phyloP scores from a whole-genome alignment of 2,888 invertebrate genomes.

The Lasioglossum morio region DNA sequence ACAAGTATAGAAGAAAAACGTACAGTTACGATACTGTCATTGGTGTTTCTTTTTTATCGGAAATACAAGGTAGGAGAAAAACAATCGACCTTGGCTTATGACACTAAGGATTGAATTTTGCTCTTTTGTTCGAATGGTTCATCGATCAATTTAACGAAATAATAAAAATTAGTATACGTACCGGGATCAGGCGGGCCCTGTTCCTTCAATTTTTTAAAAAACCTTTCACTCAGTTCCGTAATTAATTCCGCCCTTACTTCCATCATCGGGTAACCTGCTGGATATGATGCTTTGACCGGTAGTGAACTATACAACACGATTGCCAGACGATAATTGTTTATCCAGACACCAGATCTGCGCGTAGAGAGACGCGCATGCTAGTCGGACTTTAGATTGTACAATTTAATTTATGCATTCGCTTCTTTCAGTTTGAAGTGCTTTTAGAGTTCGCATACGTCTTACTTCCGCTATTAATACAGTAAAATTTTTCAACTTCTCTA shows the following conservation, averaged over 20 bases:
- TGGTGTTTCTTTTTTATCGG: neutral
- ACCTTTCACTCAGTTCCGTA: slow-evolving; percentile 79
- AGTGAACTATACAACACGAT: slow-evolving; percentile 51
- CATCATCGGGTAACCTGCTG: slow-evolving; percentile 70
- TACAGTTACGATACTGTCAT: slow-evolving; percentile 4
- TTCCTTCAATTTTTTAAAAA: slow-evolving; percentile 79
- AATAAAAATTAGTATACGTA: slow-evolving; percentile 60
- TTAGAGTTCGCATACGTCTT: neutral
- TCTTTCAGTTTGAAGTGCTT: neutral
- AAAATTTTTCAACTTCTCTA: neutral
- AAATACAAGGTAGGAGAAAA: neutral
- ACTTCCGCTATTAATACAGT: neutral
- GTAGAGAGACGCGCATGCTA: slow-evolving; percentile 42
- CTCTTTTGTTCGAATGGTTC: no score
- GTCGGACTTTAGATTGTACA: slow-evolving; percentile 33
- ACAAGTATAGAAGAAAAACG: neutral
- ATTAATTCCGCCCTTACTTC: slow-evolving; percentile 76
- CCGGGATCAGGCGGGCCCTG: slow-evolving; percentile 78
- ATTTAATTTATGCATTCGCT: slow-evolving; percentile 24
- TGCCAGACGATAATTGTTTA: slow-evolving; percentile 64
- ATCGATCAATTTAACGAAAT: slow-evolving; percentile 6
- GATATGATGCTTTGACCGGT: slow-evolving; percentile 75
- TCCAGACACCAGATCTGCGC: slow-evolving; percentile 52
- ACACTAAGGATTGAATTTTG: slow-evolving; percentile 13
- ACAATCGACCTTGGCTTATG: slow-evolving; percentile 51